Evolutionary conservation across 2,888 invertebrate species (phyloP).

Genomic region (Hypena proboscidalis): DNA sequence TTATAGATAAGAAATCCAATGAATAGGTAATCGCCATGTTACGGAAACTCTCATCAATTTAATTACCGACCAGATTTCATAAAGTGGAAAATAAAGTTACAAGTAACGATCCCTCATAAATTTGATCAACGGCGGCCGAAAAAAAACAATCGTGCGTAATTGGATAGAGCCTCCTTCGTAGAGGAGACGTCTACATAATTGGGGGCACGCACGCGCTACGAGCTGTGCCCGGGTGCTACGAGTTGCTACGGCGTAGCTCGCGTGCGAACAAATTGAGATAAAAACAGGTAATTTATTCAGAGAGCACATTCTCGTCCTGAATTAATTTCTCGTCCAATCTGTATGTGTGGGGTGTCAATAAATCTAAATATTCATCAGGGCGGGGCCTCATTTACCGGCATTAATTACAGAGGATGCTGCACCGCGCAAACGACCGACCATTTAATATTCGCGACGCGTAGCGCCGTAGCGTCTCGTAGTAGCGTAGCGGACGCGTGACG

Average conservation of each 20-base stretch:
- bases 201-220: slow-evolving; percentile 26
- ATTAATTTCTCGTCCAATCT: slow-evolving; percentile 47
- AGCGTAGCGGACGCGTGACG: slow-evolving; percentile 8
- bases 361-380: slow-evolving; percentile 67
- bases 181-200: slow-evolving; percentile 31
- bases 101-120: slow-evolving; percentile 34
- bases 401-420: slow-evolving; percentile 48
- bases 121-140: slow-evolving; percentile 29
- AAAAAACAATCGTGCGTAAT: slow-evolving; percentile 43
- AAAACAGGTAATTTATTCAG: slow-evolving; percentile 60
- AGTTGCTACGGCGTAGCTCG: slow-evolving; percentile 8
- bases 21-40: no score
- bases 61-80: slow-evolving; percentile 25
- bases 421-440: slow-evolving; percentile 28
- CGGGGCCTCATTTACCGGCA: slow-evolving; percentile 46
- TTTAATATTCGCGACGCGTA: slow-evolving; percentile 48
- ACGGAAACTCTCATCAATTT: slow-evolving; percentile 8
- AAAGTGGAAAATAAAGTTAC: slow-evolving; percentile 24
- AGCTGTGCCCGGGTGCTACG: background rate
- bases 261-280: slow-evolving; percentile 41
- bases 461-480: slow-evolving; percentile 22
- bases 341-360: slow-evolving; percentile 55
- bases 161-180: slow-evolving; percentile 36
- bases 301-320: slow-evolving; percentile 44
- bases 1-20: no score